Evolutionary conservation across 2,113 vertebrate species (phyloP).

Genomic region (Gambusia holbrooki): DNA sequence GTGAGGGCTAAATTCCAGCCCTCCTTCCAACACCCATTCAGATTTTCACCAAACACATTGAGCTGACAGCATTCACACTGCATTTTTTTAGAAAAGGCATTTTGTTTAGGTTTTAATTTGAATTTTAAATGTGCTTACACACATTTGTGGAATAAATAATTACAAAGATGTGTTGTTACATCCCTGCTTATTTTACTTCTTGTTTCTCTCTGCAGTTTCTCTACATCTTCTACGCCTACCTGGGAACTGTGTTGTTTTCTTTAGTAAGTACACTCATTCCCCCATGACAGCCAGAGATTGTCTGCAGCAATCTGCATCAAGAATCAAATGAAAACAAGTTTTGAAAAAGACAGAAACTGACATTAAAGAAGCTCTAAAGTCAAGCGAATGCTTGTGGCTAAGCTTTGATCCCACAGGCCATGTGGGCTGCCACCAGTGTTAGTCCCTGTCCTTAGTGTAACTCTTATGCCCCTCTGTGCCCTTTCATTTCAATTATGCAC

Average conservation of each 20-base stretch:
- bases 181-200: slow-evolving; percentile 19
- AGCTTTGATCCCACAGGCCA: slow-evolving; percentile 22
- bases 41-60: too few species aligned
- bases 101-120: background rate
- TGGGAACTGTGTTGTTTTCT: slow-evolving; percentile 84
- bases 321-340: slow-evolving; percentile 40
- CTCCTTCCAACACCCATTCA: too few species aligned
- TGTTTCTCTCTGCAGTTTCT: slow-evolving; percentile 74
- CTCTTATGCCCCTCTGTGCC: slow-evolving; percentile 54
- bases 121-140: background rate
- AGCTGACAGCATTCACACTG: too few species aligned
- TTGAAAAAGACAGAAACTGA: slow-evolving; percentile 31
- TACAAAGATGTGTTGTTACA: background rate
- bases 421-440: slow-evolving; percentile 16
- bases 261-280: slow-evolving; percentile 75
- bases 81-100: too few species aligned
- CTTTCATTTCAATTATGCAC: slow-evolving; percentile 70
- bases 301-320: background rate
- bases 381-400: slow-evolving; percentile 10
- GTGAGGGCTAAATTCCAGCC: too few species aligned
- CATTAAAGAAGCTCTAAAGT: slow-evolving; percentile 49
- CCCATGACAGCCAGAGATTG: slow-evolving; percentile 3
- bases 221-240: slow-evolving; percentile 76
- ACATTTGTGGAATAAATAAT: background rate
- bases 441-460: slow-evolving; percentile 54